phyloP scores from a whole-genome alignment of 2,113 vertebrate genomes.

The Psittacus erithacus region DNA sequence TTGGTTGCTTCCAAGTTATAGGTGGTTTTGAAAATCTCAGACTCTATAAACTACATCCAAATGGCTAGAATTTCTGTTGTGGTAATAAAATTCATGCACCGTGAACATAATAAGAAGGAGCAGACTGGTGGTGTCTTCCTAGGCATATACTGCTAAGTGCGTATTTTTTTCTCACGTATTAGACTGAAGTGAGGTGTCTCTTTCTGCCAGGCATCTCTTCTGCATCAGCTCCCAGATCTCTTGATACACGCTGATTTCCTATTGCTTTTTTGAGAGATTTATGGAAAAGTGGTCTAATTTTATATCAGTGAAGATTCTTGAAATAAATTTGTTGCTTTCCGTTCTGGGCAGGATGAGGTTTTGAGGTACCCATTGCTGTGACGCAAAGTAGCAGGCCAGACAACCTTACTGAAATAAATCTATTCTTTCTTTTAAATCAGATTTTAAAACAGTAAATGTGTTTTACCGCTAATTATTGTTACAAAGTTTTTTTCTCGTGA shows the following conservation, averaged over 20 bases:
- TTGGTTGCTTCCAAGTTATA: background rate
- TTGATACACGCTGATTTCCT: background rate
- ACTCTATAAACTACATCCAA: background rate
- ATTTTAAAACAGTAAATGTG: background rate
- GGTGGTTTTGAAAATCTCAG: background rate
- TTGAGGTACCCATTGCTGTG: background rate
- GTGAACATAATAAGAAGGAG: background rate
- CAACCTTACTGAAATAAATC: background rate
- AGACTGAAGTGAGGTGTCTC: background rate
- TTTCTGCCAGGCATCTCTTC: background rate
- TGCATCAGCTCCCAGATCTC: background rate
- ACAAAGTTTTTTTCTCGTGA: background rate
- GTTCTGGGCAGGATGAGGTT: background rate
- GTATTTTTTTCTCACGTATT: background rate
- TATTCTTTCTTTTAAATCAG: background rate
- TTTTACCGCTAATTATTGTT: background rate
- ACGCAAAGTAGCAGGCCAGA: background rate
- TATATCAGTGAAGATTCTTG: background rate
- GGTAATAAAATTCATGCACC: background rate
- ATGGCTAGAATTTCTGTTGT: background rate
- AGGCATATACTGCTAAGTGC: background rate
- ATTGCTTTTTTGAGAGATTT: background rate
- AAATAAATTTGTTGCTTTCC: background rate
- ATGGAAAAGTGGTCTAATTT: background rate
- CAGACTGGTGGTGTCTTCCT: background rate